Conservation (phyloP, 1,140 invertebrate genomes). For the Trichomalopsis sarcophagae region DNA sequence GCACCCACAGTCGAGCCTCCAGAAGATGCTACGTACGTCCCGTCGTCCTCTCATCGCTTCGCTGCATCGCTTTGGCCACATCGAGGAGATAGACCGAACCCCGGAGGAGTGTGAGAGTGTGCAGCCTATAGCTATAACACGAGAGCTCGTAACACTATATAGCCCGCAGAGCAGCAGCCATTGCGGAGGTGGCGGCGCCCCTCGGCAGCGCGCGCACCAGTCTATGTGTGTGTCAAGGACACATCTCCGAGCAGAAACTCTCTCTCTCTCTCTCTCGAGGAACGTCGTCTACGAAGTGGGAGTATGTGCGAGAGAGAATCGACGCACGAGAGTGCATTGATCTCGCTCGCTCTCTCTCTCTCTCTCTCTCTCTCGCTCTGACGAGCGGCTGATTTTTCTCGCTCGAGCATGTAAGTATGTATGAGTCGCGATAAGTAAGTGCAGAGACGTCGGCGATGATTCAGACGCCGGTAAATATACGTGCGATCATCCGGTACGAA, state of each 20-base stretch:
- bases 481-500: neutral
- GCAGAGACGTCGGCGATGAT: neutral
- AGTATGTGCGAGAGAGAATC: neutral
- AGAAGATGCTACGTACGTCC: too few species aligned
- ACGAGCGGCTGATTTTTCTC: neutral
- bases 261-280: neutral
- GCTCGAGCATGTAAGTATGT: neutral
- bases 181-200: neutral
- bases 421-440: neutral
- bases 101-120: neutral
- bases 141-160: neutral
- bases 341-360: neutral
- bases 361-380: neutral
- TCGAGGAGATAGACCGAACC: neutral
- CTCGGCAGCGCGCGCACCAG: neutral
- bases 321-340: neutral
- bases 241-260: neutral
- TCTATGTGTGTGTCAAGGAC: conserved; percentile 41
- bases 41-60: too few species aligned
- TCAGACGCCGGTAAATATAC: neutral
- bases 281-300: neutral
- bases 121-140: too few species aligned
- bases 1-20: too few species aligned
- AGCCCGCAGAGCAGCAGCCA: neutral
- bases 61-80: neutral